Percentiles rank a stretch among this genome's conserved stretches.
phyloP scores from a whole-genome alignment of 2,797 vertebrate genomes.

The Threskiornis aethiopicus region DNA sequence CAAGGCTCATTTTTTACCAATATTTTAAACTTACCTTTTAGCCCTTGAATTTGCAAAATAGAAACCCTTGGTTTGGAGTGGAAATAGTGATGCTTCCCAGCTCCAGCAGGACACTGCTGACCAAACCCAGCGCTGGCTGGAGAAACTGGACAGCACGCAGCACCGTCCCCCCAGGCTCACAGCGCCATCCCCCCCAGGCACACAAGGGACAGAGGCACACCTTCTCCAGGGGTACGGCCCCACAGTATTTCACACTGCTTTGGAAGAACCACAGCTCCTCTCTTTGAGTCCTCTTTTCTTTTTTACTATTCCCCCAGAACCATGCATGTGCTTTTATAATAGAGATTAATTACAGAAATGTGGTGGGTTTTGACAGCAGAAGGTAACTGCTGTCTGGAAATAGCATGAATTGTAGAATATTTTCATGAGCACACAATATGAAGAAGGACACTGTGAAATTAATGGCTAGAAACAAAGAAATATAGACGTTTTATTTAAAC shows the following conservation, averaged over 20 bases:
- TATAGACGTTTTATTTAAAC: neutral
- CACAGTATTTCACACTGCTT: neutral
- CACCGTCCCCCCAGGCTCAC: neutral
- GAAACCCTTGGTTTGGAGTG: neutral
- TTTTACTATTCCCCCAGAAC: neutral
- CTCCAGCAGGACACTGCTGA: neutral
- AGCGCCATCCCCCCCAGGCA: neutral
- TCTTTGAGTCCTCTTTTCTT: neutral
- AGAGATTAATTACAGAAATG: constrained; percentile 37
- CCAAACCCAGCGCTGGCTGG: neutral
- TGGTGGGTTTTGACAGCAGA: neutral
- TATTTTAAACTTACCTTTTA: neutral
- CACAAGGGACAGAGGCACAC: neutral
- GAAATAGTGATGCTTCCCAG: neutral
- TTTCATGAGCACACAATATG: neutral
- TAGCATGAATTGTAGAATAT: neutral
- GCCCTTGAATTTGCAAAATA: neutral
- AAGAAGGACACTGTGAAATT: neutral
- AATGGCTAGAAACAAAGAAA: constrained; percentile 15
- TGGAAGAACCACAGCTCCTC: neutral
- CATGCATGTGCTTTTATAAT: neutral
- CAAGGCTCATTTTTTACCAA: neutral
- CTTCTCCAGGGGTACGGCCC: neutral
- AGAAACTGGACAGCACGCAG: neutral
- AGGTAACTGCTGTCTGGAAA: neutral